Conservation (phyloP, 2,888 invertebrate genomes). For the Deroplatys truncata region DNA sequence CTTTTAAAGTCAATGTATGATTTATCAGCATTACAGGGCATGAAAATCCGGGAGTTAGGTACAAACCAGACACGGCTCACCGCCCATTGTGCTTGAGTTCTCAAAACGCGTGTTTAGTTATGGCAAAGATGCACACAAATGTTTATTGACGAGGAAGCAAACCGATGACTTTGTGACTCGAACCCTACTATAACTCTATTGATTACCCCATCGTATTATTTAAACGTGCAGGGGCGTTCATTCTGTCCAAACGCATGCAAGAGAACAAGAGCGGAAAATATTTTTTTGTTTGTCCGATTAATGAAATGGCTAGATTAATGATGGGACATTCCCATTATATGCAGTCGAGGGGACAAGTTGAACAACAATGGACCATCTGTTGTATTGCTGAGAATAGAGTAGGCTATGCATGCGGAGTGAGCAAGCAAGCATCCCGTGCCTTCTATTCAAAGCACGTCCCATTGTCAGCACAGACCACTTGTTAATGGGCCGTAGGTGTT, state of each 20-base stretch:
- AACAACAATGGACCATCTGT: slow-evolving; percentile 12
- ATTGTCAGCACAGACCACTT: slow-evolving; percentile 1
- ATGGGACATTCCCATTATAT: background rate
- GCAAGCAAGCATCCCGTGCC: background rate
- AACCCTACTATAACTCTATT: background rate
- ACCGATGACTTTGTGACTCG: background rate
- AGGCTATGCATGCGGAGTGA: background rate
- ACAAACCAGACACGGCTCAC: no score
- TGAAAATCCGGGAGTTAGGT: no score
- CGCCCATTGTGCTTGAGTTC: no score
- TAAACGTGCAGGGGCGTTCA: background rate
- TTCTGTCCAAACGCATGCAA: background rate
- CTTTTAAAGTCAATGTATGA: no score
- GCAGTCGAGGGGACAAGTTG: slow-evolving; percentile 8
- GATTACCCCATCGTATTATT: background rate
- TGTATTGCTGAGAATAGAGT: background rate
- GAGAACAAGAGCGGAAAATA: background rate
- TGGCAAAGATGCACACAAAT: background rate
- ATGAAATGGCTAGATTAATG: background rate
- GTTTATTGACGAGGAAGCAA: background rate
- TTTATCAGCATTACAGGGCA: no score
- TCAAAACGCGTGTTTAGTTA: no score
- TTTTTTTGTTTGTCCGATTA: background rate
- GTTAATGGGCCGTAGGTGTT: slow-evolving; percentile 6
- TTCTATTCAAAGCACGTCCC: background rate